Evolutionary conservation across 2,113 vertebrate genomes (phyloP), one percentile per base, ranked within the genome.

Genomic region (Orycteropus afer): DNA sequence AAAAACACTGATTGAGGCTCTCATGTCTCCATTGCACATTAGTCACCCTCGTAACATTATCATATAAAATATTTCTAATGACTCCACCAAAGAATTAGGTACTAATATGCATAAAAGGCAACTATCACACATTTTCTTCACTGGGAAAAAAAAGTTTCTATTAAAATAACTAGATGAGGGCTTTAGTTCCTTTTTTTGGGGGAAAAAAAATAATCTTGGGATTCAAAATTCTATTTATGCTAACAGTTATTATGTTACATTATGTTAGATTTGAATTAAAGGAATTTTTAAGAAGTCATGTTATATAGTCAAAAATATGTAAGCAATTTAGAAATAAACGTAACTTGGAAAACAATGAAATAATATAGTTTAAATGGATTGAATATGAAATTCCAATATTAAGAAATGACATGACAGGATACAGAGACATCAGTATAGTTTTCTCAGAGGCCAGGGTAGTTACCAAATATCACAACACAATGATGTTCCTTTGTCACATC

Each of bases 271-370:
- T 84, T 53, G 51, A 92, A 80, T 88, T 87, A 57, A 93, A 88
- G 9, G n/a, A 89, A 88, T 81, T 93, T 94, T 77, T 90, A 94
- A 89, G 29, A 53, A 69, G 27, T 34, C 29, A 95, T 32, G 12
- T 78, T 89, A 65, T 47, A 77, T n/a, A 79, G 76, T 29, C 57
- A 81, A 90, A 83, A 82, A 90, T 49, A 51, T 34, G 57, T 40
- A 93, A 49, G 29, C 9, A 92, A n/a, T n/a, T 89, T 49, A 92
- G 93, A 81, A 86, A 78, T 65, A 95, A 90, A 94, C 61, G 15
- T 61, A 53, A 89, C 42, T 3, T 29, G 86, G 42, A 67, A 79
- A 85, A 74, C 40, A 80, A 67, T 89, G 34, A 59, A 55, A 74
- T 59, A 67, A 49, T 2, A 42, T 27, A 37, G 34, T 83, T 71